Evolutionary conservation across 2,113 vertebrate genomes (phyloP).

Genomic region (Psilopogon haemacephalus): DNA sequence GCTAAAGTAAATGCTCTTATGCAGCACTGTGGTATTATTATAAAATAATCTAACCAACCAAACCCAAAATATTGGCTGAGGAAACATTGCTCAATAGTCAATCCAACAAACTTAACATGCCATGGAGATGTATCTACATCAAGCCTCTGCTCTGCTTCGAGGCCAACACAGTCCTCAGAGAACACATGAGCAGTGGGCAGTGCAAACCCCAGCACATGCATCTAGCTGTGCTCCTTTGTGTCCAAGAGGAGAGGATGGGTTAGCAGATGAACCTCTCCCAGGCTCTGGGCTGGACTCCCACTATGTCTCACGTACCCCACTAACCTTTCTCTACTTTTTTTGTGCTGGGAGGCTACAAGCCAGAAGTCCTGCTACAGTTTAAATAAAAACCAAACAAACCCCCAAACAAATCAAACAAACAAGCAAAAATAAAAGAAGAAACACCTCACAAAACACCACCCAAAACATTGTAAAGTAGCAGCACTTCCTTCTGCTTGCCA

Average conservation of each 20-base stretch:
- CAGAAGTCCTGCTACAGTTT: not conserved
- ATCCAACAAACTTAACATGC: not conserved
- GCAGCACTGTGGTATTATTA: not conserved
- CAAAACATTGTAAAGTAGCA: not conserved
- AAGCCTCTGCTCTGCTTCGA: not conserved
- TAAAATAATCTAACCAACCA: constrained; percentile 15
- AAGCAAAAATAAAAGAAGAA: not conserved
- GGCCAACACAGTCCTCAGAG: not conserved
- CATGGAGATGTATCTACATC: not conserved
- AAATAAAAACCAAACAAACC: not conserved
- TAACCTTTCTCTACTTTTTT: not conserved
- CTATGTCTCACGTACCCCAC: not conserved
- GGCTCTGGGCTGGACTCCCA: not conserved
- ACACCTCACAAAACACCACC: too few species aligned
- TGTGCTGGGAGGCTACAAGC: not conserved
- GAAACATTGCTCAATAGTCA: not conserved
- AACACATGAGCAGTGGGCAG: not conserved
- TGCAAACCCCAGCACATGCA: not conserved
- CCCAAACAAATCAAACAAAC: too few species aligned
- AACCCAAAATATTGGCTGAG: not conserved
- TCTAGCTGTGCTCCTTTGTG: not conserved
- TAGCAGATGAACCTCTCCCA: not conserved
- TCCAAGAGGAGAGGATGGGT: not conserved
- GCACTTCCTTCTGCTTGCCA: not conserved
- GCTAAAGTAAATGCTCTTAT: constrained; percentile 10